A percentile compares a stretch with the other conserved stretches of the same genome.
These are phyloP conservation scores for Megalops cyprinoides DNA, from an alignment of 2,797 vertebrate species.

Conservation along the genomic window DNA sequence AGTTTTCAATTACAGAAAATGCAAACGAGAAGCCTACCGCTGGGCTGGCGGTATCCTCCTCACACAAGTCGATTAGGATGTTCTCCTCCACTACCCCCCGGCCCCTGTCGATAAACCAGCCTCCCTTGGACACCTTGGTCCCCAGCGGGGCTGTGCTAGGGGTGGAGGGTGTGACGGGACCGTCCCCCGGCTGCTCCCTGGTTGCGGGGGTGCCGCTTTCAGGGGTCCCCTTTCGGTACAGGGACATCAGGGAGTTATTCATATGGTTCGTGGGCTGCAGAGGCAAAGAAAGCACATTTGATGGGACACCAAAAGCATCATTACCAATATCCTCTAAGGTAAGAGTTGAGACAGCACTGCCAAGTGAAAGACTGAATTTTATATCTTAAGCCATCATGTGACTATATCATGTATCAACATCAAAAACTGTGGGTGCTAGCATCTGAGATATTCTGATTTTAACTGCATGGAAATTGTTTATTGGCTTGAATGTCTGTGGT, in stretches of 20 bases:
- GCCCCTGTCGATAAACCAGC: conserved; percentile 87
- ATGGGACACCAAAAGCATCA: not conserved
- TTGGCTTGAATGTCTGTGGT: too few species aligned
- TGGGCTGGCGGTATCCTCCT: conserved; percentile 63
- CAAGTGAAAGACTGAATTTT: too few species aligned
- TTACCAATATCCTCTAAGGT: not conserved
- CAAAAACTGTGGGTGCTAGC: too few species aligned
- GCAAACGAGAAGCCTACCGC: conserved; percentile 39
- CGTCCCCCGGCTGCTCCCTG: conserved; percentile 52
- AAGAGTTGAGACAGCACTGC: too few species aligned
- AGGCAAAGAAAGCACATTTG: conserved; percentile 22
- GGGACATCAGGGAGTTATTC: conserved; percentile 88
- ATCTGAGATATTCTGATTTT: too few species aligned
- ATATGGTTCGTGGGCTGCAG: conserved; percentile 84
- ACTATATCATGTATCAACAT: too few species aligned
- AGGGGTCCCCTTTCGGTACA: conserved; percentile 82
- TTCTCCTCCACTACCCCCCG: conserved; percentile 56
- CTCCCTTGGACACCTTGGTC: conserved; percentile 65
- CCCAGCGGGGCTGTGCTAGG: not conserved
- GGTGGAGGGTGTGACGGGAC: conserved; percentile 16
- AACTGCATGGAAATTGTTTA: too few species aligned
- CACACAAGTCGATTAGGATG: conserved; percentile 80
- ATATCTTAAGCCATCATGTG: too few species aligned
- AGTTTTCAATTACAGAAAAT: not conserved
- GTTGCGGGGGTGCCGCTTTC: conserved; percentile 56